These are phyloP conservation scores for Netelia fuscicornis DNA, from an alignment of 2,888 invertebrate species.

Conservation along the genomic window DNA sequence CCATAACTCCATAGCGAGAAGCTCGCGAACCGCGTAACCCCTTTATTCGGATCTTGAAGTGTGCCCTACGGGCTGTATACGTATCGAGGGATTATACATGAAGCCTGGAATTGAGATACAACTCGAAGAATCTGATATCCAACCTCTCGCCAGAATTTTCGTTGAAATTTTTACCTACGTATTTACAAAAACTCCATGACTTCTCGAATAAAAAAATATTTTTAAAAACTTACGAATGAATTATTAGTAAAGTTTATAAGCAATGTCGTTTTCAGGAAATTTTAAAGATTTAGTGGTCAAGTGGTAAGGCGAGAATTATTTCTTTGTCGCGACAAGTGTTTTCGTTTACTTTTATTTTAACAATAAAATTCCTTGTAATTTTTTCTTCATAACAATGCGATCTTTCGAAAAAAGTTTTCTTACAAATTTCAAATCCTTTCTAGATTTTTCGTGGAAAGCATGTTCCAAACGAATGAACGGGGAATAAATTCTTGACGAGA, in stretches of 20 bases:
- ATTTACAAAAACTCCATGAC: not conserved
- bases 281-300: not conserved
- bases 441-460: conserved; percentile 25
- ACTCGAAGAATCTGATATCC: conserved; percentile 61
- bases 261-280: not conserved
- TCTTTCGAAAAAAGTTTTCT: conserved; percentile 19
- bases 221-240: not conserved
- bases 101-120: conserved; percentile 63
- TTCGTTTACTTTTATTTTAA: not conserved
- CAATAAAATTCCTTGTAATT: not conserved
- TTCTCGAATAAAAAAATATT: not conserved
- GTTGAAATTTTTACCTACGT: conserved; percentile 52
- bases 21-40: conserved; percentile 55
- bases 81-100: conserved; percentile 60
- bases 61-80: conserved; percentile 58
- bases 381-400: not conserved
- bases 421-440: not conserved
- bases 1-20: conserved; percentile 4
- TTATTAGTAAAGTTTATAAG: not conserved
- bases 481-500: not conserved
- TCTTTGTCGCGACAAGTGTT: not conserved
- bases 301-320: too few relatives aligned
- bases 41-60: conserved; percentile 59
- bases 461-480: conserved; percentile 13
- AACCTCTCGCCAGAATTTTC: conserved; percentile 36